Conservation (phyloP, 1,140 invertebrate species). For the Drosophila navojoa region DNA sequence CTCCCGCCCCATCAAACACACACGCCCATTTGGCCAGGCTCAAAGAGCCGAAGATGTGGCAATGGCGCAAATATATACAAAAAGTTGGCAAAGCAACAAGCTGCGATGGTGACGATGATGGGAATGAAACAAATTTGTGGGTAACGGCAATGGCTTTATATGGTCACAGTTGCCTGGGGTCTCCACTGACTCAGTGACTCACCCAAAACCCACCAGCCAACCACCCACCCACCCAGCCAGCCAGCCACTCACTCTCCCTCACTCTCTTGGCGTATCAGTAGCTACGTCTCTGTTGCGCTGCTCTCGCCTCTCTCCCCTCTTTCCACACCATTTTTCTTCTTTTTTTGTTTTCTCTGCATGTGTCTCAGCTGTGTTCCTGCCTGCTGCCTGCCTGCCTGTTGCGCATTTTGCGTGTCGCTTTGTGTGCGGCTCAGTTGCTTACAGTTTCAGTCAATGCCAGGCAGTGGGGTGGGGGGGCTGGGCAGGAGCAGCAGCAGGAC, state of each 20-base stretch:
- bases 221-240: slow-evolving; percentile 8
- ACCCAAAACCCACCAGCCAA: slow-evolving; percentile 4
- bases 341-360: slow-evolving; percentile 2
- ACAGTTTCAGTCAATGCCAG: slow-evolving; percentile 42
- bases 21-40: neutral
- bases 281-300: neutral
- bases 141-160: slow-evolving; percentile 34
- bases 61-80: slow-evolving; percentile 18
- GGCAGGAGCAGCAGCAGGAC: neutral
- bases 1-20: neutral
- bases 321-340: too few relatives aligned
- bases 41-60: slow-evolving; percentile 24
- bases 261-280: neutral
- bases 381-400: slow-evolving; percentile 62
- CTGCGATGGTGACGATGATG: slow-evolving; percentile 74
- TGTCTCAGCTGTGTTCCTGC: slow-evolving; percentile 25
- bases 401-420: slow-evolving; percentile 74
- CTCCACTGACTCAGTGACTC: slow-evolving; percentile 6
- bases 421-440: slow-evolving; percentile 53
- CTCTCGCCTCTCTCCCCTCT: too few relatives aligned
- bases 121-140: slow-evolving; percentile 30
- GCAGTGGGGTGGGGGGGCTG: too few relatives aligned
- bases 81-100: slow-evolving; percentile 80
- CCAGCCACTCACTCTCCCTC: slow-evolving; percentile 10
- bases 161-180: slow-evolving; percentile 45